Percentiles rank a stretch among this genome's conserved stretches.
phyloP scores from a whole-genome alignment of 2,888 invertebrate genomes.

The Scaptodrosophila latifasciaeformis region DNA sequence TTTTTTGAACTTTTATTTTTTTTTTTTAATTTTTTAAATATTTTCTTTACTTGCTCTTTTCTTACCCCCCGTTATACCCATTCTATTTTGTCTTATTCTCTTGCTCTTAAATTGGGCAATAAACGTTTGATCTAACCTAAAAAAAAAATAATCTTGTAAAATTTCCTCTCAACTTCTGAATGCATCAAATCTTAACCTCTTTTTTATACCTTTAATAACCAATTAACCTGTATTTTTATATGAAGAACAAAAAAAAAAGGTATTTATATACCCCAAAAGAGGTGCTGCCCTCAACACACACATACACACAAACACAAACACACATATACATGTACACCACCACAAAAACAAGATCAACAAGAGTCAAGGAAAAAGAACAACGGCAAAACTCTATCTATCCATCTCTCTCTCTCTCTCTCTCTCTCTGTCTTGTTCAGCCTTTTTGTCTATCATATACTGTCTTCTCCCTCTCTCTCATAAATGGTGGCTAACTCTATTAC shows the following conservation, averaged over 20 bases:
- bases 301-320: neutral
- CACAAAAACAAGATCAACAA: neutral
- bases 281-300: neutral
- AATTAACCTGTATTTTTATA: too few relatives aligned
- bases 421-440: slow-evolving; percentile 35
- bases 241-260: too few relatives aligned
- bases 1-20: too few relatives aligned
- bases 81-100: too few relatives aligned
- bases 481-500: neutral
- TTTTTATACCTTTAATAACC: neutral
- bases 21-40: neutral
- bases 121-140: too few relatives aligned
- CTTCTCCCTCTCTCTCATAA: neutral
- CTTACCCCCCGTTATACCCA: too few relatives aligned
- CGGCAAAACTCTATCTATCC: neutral
- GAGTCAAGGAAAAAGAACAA: too few relatives aligned
- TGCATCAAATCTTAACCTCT: neutral
- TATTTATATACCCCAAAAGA: too few relatives aligned
- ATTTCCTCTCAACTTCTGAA: too few relatives aligned
- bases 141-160: too few relatives aligned
- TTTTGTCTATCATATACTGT: slow-evolving; percentile 26
- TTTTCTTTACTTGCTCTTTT: neutral
- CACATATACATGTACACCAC: neutral
- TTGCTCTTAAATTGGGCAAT: too few relatives aligned
- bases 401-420: slow-evolving; percentile 30